Evolutionary conservation across 2,888 invertebrate genomes (phyloP), one percentile per base, ranked within the genome.

Genomic region (Ceriagrion tenellum): DNA sequence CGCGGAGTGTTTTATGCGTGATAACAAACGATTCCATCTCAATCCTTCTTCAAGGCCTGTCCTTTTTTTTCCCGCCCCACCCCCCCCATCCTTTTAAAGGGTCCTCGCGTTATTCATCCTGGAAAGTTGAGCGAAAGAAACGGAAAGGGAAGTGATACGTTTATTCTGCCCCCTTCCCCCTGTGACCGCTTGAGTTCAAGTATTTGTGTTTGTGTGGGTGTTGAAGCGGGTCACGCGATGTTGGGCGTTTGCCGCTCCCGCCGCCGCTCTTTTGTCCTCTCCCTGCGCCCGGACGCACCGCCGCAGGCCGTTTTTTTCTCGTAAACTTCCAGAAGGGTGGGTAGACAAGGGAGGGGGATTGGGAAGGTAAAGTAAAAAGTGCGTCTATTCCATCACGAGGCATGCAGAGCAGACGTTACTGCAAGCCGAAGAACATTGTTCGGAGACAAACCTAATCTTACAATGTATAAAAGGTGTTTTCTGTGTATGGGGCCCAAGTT

Each of bases 61-160:
- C 35, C 35, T 35, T 35, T 81, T 81, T 35, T 81, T 81, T n/a
- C n/a, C n/a, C n/a, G n/a, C n/a, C n/a, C n/a, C n/a, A n/a, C n/a
- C n/a, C n/a, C n/a, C n/a, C n/a, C n/a, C n/a, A n/a, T 40, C 30
- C 47, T 93, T 93, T 40, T 47, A 6, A 3, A 6, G 23, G n/a
- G n/a, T 93, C 93, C 47, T 93, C 63, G 69, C 93, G 93, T 74
- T 63, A 93, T 93, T 55, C 74, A 93, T 74, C 63, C 47, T 10
- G 69, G 30, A 93, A 63, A 91, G 81, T 81, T 23, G 26, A n/a
- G 81, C 30, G 56, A 59, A 74, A 74, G 47, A 69, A 93, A 35
- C 69, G 69, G 47, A 93, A 93, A 93, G n/a, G 93, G 93, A 93
- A 93, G 74, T 47, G 93, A 93, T 93, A 93, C 93, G 93, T 93